These are phyloP conservation scores for Rapana venosa DNA, from an alignment of 2,888 invertebrate genomes.

Conservation along the genomic window DNA sequence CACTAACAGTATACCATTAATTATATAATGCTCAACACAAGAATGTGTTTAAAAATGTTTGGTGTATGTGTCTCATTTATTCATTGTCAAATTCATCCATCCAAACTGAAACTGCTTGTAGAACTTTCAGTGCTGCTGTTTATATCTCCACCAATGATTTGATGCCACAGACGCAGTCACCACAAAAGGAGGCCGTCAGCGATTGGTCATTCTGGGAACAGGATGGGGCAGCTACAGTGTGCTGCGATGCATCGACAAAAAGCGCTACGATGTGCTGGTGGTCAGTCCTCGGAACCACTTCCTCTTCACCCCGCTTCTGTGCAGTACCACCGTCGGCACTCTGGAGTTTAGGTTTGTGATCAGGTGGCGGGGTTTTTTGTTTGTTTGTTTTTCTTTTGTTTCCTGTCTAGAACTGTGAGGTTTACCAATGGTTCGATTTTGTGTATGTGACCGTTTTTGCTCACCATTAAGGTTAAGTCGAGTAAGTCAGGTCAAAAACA, in stretches of 20 bases:
- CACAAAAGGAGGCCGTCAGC: slow-evolving; percentile 46
- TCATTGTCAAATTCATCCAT: neutral
- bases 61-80: neutral
- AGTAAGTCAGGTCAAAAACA: no score
- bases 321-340: slow-evolving; percentile 79
- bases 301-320: slow-evolving; percentile 78
- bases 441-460: no score
- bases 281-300: slow-evolving; percentile 79
- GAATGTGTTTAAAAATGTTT: neutral
- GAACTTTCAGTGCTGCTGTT: neutral
- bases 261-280: slow-evolving; percentile 76
- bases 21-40: no score
- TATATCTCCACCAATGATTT: neutral
- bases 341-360: slow-evolving; percentile 74
- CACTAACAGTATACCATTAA: no score
- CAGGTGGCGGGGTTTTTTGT: no score
- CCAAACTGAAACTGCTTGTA: neutral
- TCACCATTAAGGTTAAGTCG: no score
- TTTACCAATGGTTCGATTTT: no score
- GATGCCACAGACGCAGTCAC: neutral
- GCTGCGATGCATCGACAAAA: slow-evolving; percentile 74
- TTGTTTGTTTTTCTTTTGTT: no score
- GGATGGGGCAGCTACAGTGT: slow-evolving; percentile 79
- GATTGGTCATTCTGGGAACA: slow-evolving; percentile 77
- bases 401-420: no score